A percentile compares a stretch with the other conserved stretches of the same genome.
phyloP scores from a whole-genome alignment of 2,113 vertebrate species.

The Talpa occidentalis region DNA sequence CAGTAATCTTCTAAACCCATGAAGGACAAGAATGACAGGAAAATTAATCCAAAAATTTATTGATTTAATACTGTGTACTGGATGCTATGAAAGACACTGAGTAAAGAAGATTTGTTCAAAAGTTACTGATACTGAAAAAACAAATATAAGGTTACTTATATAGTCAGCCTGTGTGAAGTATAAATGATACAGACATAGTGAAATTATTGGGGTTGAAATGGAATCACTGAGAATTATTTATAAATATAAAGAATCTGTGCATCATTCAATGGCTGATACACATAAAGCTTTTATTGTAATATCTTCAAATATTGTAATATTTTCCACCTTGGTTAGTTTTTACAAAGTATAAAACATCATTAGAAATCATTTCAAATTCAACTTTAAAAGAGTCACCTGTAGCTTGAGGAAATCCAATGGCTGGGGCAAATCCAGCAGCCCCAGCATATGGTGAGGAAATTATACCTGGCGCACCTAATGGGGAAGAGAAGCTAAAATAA shows the following conservation, averaged over 20 bases:
- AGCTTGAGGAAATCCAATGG: constrained; percentile 85
- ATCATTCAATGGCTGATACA: not conserved
- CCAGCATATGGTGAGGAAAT: constrained; percentile 86
- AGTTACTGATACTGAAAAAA: not conserved
- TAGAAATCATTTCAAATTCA: constrained; percentile 53
- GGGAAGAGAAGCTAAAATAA: constrained; percentile 62
- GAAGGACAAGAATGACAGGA: not conserved
- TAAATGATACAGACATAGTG: not conserved
- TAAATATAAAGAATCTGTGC: not conserved
- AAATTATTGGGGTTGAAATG: not conserved
- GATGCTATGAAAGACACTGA: not conserved
- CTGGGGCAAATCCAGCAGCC: constrained; percentile 85
- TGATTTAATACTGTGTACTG: not conserved
- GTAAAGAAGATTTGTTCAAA: constrained; percentile 2
- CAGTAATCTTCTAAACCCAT: not conserved
- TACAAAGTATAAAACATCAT: constrained; percentile 37
- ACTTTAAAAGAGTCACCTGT: constrained; percentile 81
- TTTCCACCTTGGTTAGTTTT: not conserved
- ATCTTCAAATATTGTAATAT: not conserved
- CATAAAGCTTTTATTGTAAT: constrained; percentile 20
- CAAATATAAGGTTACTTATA: constrained; percentile 45
- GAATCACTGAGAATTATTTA: not conserved
- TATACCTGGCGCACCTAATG: constrained; percentile 85
- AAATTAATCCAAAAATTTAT: constrained; percentile 31
- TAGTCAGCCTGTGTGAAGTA: not conserved